Percentiles rank a stretch among this genome's conserved stretches.
Evolutionary conservation across 2,113 vertebrate genomes (phyloP).

Genomic region (Ptyas mucosa): DNA sequence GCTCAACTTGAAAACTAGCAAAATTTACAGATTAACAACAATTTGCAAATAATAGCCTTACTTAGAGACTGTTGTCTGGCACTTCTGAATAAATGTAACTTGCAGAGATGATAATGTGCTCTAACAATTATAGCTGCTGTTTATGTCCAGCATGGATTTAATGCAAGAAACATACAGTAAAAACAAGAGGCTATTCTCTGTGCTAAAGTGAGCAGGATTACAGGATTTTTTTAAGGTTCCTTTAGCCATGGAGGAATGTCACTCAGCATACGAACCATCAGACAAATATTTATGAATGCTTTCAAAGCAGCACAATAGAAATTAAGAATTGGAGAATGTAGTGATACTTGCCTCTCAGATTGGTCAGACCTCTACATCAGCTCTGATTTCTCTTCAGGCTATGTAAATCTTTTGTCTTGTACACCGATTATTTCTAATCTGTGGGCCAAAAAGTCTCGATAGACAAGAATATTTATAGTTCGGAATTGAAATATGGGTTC

Average conservation of each 20-base stretch:
- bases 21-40: background rate
- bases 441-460: background rate
- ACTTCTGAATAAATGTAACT: background rate
- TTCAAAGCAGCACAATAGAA: background rate
- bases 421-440: background rate
- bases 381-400: background rate
- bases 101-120: background rate
- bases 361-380: background rate
- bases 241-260: background rate
- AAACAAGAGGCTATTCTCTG: background rate
- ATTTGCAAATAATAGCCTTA: background rate
- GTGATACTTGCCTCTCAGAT: background rate
- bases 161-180: background rate
- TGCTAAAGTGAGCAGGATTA: background rate
- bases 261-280: background rate
- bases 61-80: background rate
- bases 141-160: background rate
- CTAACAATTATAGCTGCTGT: background rate
- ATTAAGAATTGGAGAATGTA: background rate
- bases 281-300: background rate
- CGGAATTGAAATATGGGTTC: background rate
- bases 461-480: background rate
- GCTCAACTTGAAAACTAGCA: background rate
- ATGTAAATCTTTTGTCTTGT: background rate
- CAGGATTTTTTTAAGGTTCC: background rate